phyloP scores from a whole-genome alignment of 2,888 invertebrate species.

The Lasioglossum zephyrum region DNA sequence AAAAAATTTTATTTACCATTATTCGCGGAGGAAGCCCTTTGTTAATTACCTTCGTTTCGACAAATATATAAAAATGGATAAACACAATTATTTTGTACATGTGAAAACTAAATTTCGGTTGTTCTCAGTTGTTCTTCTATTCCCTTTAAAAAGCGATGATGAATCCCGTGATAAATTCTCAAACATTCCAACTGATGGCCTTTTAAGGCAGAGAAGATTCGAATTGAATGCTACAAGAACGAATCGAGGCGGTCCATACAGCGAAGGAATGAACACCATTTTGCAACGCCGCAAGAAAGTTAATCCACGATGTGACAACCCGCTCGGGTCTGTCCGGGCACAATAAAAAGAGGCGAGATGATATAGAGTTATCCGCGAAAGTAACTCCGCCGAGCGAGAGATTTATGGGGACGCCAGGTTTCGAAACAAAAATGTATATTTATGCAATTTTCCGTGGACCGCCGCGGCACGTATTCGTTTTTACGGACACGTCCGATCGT shows the following conservation, averaged over 20 bases:
- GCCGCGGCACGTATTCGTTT: neutral
- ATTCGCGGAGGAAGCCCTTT: neutral
- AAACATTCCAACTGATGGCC: neutral
- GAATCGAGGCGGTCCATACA: neutral
- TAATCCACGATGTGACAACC: conserved; percentile 23
- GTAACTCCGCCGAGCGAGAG: conserved; percentile 13
- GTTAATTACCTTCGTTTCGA: neutral
- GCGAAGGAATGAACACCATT: neutral
- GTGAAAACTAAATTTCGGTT: neutral
- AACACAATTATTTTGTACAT: neutral
- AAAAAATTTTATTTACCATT: neutral
- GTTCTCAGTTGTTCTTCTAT: neutral
- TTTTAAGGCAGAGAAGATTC: neutral
- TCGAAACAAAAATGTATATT: conserved; percentile 19
- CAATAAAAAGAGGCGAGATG: conserved; percentile 17
- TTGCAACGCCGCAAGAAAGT: conserved; percentile 11
- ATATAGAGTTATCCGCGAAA: conserved; percentile 23
- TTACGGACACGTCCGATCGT: neutral
- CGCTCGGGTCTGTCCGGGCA: conserved; percentile 7
- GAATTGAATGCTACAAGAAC: neutral
- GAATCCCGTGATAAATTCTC: neutral
- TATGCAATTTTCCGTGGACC: conserved; percentile 5
- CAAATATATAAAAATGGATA: neutral
- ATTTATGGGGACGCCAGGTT: conserved; percentile 6
- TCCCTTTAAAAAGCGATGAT: neutral